These are phyloP conservation scores for Eremobia ochroleuca DNA, from an alignment of 2,888 invertebrate genomes.

Conservation along the genomic window DNA sequence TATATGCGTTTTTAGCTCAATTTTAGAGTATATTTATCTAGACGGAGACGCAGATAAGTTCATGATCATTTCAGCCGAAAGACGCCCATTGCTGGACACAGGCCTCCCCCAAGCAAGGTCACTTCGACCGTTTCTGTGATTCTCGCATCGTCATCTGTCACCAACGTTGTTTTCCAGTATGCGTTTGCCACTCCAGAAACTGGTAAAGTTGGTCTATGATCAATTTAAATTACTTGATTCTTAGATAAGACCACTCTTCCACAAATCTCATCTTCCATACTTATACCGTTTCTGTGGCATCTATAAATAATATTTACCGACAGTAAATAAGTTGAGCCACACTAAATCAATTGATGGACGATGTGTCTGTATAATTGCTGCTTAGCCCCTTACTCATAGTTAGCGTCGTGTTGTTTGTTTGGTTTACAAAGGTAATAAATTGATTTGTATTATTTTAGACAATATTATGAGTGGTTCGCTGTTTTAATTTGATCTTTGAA, in stretches of 20 bases:
- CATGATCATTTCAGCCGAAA: neutral
- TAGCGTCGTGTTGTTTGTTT: slow-evolving; percentile 55
- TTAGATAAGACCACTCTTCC: neutral
- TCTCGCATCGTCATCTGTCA: too few species aligned
- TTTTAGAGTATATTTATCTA: too few species aligned
- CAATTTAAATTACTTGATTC: slow-evolving; percentile 9
- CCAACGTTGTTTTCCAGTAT: too few species aligned
- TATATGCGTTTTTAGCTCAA: too few species aligned
- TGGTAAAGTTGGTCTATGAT: neutral
- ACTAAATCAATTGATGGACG: slow-evolving; percentile 86
- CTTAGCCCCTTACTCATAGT: slow-evolving; percentile 52
- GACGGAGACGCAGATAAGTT: too few species aligned
- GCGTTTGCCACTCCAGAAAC: neutral
- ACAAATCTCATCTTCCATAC: slow-evolving; percentile 32
- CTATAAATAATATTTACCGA: slow-evolving; percentile 73
- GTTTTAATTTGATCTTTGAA: neutral
- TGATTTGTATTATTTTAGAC: slow-evolving; percentile 49
- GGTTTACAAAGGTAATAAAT: slow-evolving; percentile 39
- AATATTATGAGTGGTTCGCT: slow-evolving; percentile 38
- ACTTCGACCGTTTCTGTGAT: too few species aligned
- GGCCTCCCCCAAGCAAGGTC: too few species aligned
- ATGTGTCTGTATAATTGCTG: slow-evolving; percentile 80
- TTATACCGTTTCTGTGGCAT: slow-evolving; percentile 56
- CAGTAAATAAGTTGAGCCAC: slow-evolving; percentile 76
- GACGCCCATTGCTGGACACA: neutral